A percentile compares a stretch with the other conserved stretches of the same genome.
phyloP scores from a whole-genome alignment of 2,888 invertebrate genomes.

The Nymphalis polychloros region DNA sequence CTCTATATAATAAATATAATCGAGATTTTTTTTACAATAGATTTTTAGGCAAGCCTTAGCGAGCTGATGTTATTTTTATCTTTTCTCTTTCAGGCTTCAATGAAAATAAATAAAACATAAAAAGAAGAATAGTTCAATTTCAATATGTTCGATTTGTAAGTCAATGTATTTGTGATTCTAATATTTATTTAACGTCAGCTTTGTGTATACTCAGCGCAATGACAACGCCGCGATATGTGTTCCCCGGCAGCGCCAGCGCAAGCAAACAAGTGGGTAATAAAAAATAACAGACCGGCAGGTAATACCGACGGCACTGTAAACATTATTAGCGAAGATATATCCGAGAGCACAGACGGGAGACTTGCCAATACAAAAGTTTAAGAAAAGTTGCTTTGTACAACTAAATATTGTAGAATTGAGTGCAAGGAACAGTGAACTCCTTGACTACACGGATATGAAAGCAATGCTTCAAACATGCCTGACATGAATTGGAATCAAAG shows the following conservation, averaged over 20 bases:
- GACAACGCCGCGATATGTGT: constrained; percentile 10
- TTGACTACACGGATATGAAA: too few species aligned
- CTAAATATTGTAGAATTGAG: too few species aligned
- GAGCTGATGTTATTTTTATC: too few species aligned
- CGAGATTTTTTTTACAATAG: too few species aligned
- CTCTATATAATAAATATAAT: too few species aligned
- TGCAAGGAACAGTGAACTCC: too few species aligned
- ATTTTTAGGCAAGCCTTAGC: too few species aligned
- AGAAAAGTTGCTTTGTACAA: neutral
- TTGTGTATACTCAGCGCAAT: neutral
- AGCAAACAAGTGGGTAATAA: constrained; percentile 14
- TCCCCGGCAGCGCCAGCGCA: neutral
- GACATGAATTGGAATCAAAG: too few species aligned
- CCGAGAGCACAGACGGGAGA: constrained; percentile 1
- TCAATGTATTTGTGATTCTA: neutral
- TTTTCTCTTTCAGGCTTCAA: too few species aligned
- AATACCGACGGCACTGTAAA: constrained; percentile 9
- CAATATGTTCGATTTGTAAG: neutral
- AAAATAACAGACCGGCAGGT: constrained; percentile 22
- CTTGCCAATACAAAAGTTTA: too few species aligned
- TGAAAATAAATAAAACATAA: neutral
- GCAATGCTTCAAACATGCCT: too few species aligned
- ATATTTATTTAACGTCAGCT: neutral
- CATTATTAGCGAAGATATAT: constrained; percentile 17
- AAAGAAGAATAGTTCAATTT: neutral